These are phyloP conservation scores for Spea multiplicata DNA, from an alignment of 2,113 vertebrate species.

Conservation along the genomic window DNA sequence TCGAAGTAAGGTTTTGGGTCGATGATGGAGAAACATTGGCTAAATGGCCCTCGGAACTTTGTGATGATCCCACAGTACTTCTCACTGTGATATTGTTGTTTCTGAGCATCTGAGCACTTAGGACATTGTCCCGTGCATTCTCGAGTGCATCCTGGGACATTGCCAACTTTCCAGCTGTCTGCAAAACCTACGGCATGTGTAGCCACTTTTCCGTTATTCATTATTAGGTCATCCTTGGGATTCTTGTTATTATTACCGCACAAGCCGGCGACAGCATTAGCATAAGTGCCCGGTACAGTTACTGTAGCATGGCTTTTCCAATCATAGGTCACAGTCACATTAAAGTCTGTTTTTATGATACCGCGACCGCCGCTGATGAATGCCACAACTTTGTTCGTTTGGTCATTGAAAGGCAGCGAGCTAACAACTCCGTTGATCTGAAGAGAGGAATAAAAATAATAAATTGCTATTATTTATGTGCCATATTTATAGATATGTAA, in stretches of 20 bases:
- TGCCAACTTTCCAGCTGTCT: conserved; percentile 60
- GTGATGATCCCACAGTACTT: conserved; percentile 53
- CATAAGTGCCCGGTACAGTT: conserved; percentile 64
- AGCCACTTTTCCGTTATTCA: conserved; percentile 48
- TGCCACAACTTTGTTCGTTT: not conserved
- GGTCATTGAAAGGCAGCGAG: conserved; percentile 12
- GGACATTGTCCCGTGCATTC: conserved; percentile 57
- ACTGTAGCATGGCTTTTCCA: conserved; percentile 59
- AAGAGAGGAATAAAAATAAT: conserved; percentile 3
- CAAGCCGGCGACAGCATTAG: conserved; percentile 65
- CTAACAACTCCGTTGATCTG: conserved; percentile 43
- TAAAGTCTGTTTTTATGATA: not conserved
- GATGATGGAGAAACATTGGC: conserved; percentile 53
- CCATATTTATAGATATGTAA: too few relatives aligned
- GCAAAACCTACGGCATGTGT: conserved; percentile 50
- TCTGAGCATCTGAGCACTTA: conserved; percentile 47
- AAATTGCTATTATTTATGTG: too few relatives aligned
- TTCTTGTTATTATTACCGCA: conserved; percentile 75
- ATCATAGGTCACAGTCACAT: conserved; percentile 53
- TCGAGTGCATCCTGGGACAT: conserved; percentile 58
- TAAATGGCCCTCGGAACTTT: conserved; percentile 52
- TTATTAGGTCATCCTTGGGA: conserved; percentile 59
- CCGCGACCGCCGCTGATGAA: not conserved
- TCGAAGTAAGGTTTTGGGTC: conserved; percentile 52
- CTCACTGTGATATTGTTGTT: conserved; percentile 21